phyloP scores from a whole-genome alignment of 2,113 vertebrate genomes.

The Tapirus terrestris region DNA sequence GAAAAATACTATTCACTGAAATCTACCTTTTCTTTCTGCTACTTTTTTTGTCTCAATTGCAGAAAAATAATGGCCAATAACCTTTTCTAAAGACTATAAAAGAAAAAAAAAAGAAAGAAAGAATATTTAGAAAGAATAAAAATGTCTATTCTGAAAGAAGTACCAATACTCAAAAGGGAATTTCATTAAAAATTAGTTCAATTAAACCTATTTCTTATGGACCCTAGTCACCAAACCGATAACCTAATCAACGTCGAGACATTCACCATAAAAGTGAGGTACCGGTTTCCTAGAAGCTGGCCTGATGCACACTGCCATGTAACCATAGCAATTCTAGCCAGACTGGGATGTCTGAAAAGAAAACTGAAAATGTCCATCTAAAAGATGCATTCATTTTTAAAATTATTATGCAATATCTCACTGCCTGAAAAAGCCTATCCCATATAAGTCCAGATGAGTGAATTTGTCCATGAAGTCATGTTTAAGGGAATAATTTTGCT shows the following conservation, averaged over 20 bases:
- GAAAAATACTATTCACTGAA: neutral
- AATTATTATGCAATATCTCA: neutral
- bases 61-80: conserved; percentile 1
- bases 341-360: neutral
- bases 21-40: neutral
- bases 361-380: neutral
- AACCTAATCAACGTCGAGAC: neutral
- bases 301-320: neutral
- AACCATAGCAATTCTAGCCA: neutral
- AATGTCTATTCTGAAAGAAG: neutral
- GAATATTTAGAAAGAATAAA: neutral
- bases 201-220: neutral
- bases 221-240: neutral
- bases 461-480: neutral
- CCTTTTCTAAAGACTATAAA: neutral
- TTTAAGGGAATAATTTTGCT: neutral
- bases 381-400: neutral
- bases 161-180: neutral
- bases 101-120: neutral
- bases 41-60: neutral
- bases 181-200: neutral
- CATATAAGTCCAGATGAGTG: neutral
- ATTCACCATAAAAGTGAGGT: neutral
- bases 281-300: neutral
- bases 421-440: neutral